A percentile compares a stretch with the other conserved stretches of the same genome.
phyloP scores from a whole-genome alignment of 2,113 vertebrate species.

The Hystrix cristata region DNA sequence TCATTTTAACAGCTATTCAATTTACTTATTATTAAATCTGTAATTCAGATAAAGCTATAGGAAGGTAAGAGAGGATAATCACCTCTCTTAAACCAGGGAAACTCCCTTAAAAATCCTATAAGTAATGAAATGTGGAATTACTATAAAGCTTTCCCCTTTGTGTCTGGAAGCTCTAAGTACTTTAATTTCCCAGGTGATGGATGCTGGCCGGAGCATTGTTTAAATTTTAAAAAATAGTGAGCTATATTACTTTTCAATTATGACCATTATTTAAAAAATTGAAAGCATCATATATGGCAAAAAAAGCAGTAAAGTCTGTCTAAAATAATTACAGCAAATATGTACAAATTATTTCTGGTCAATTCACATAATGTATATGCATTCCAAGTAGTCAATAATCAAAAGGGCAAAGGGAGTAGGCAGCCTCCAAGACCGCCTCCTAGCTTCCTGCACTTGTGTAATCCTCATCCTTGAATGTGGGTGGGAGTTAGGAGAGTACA shows the following conservation, averaged over 20 bases:
- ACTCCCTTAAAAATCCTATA: background rate
- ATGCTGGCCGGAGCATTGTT: background rate
- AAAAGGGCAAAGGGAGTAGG: background rate
- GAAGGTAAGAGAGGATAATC: background rate
- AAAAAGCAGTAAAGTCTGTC: background rate
- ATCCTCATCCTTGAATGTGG: background rate
- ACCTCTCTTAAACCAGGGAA: background rate
- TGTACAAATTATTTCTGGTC: constrained; percentile 1
- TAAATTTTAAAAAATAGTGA: constrained; percentile 17
- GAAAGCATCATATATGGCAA: background rate
- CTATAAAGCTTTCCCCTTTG: background rate
- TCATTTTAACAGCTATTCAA: constrained; percentile 49
- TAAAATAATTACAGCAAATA: background rate
- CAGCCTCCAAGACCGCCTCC: background rate
- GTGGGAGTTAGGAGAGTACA: background rate
- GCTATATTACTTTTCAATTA: constrained; percentile 12
- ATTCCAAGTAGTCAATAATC: background rate
- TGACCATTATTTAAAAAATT: background rate
- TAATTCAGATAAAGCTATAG: background rate
- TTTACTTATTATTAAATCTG: background rate
- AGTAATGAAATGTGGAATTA: background rate
- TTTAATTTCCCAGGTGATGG: background rate
- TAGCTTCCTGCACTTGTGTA: background rate
- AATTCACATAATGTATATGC: constrained; percentile 13
- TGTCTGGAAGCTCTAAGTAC: background rate